phyloP scores from a whole-genome alignment of 2,888 invertebrate species.

The Tipula vernalis region DNA sequence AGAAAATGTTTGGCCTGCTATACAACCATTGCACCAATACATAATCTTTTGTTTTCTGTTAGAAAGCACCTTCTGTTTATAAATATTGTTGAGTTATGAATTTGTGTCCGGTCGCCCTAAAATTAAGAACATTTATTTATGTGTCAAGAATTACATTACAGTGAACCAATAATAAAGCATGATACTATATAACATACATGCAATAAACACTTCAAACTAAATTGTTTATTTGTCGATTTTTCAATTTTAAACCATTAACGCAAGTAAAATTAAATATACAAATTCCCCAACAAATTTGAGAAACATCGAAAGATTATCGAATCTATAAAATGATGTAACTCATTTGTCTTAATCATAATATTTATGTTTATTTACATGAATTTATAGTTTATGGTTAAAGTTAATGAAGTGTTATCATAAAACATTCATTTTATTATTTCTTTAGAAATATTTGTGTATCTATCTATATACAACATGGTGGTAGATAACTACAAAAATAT shows the following conservation, averaged over 20 bases:
- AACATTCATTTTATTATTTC: background rate
- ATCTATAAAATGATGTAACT: background rate
- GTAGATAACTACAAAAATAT: background rate
- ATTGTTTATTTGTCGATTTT: background rate
- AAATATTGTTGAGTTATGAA: too few relatives aligned
- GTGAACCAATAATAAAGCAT: background rate
- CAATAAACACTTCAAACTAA: background rate
- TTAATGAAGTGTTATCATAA: background rate
- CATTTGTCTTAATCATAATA: background rate
- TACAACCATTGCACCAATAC: too few relatives aligned
- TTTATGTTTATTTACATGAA: background rate
- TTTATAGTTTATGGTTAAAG: background rate
- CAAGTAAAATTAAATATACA: background rate
- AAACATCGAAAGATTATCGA: background rate
- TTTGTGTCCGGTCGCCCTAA: too few relatives aligned
- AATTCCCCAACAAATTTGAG: background rate
- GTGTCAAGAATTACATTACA: background rate
- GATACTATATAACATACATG: background rate
- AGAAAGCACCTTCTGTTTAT: too few relatives aligned
- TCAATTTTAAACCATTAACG: background rate
- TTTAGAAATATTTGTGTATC: background rate
- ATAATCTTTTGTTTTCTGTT: too few relatives aligned
- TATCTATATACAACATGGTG: background rate
- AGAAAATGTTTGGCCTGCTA: too few relatives aligned
- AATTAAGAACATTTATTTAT: too few relatives aligned